Percentiles rank a stretch among this genome's conserved stretches.
Conservation (phyloP, 2,888 invertebrate genomes). For the Leptura quadrifasciata region DNA sequence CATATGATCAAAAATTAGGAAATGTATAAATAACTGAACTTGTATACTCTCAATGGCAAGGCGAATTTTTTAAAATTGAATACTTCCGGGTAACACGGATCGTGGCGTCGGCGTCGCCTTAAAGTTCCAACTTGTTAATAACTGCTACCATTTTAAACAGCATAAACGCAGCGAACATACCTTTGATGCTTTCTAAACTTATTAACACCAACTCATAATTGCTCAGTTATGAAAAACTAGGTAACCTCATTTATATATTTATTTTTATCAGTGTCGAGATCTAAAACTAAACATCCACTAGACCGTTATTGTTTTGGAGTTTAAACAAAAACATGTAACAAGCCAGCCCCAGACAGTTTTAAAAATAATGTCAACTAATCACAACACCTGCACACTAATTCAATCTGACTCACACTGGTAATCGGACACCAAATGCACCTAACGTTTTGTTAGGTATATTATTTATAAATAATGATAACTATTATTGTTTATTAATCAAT, state of each 20-base stretch:
- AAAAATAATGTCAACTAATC: conserved; percentile 47
- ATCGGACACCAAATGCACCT: conserved; percentile 33
- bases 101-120: no score
- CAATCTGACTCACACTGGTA: conserved; percentile 41
- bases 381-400: conserved; percentile 39
- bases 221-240: conserved; percentile 36
- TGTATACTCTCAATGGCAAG: no score
- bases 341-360: conserved; percentile 29
- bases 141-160: background rate
- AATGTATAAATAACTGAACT: no score
- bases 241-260: conserved; percentile 43
- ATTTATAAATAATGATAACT: conserved; percentile 26
- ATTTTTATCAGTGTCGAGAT: conserved; percentile 39
- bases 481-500: conserved; percentile 31
- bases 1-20: no score
- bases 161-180: background rate
- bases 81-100: background rate
- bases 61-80: background rate
- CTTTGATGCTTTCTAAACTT: conserved; percentile 36
- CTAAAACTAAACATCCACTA: conserved; percentile 37
- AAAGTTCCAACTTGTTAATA: background rate
- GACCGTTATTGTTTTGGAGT: conserved; percentile 39
- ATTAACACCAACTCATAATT: conserved; percentile 40
- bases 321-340: conserved; percentile 38
- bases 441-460: conserved; percentile 10